Percentiles rank a stretch among this genome's conserved stretches.
Evolutionary conservation across 2,113 vertebrate genomes (phyloP).

Genomic region (Zosterops japonicus): DNA sequence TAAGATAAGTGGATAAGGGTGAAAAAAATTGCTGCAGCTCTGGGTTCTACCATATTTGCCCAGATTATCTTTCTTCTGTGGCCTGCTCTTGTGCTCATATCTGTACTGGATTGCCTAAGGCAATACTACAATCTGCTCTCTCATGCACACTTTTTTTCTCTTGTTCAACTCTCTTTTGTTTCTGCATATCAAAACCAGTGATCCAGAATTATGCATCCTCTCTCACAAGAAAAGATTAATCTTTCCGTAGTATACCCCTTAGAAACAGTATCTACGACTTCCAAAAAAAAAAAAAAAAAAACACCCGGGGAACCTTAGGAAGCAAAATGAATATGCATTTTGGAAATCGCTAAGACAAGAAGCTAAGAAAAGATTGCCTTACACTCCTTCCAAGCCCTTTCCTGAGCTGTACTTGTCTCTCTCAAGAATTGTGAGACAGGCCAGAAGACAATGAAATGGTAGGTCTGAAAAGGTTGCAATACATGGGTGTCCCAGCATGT

Average conservation of each 20-base stretch:
- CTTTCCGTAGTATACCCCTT: not conserved
- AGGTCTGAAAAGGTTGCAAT: not conserved
- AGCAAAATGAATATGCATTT: not conserved
- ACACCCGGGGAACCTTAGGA: not conserved
- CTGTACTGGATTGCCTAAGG: not conserved
- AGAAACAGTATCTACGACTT: not conserved
- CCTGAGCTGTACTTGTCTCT: not conserved
- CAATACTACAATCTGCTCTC: not conserved
- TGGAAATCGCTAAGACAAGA: not conserved
- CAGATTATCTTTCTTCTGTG: not conserved
- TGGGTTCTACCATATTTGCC: not conserved
- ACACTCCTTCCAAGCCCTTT: not conserved
- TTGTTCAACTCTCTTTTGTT: not conserved
- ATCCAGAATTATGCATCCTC: not conserved
- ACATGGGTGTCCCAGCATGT: not conserved
- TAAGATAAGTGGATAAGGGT: not conserved
- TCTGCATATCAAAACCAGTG: not conserved
- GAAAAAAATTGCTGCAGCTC: not conserved
- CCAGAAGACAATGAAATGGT: not conserved
- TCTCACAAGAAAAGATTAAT: not conserved
- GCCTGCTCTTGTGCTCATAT: not conserved
- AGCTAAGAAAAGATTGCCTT: not conserved
- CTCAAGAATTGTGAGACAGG: not conserved
- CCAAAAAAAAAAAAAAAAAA: not conserved
- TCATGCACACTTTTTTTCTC: not conserved